Evolutionary conservation across 35 echinoderm and acorn worm genomes (phyloP).

Genomic region (Apostichopus japonicus): DNA sequence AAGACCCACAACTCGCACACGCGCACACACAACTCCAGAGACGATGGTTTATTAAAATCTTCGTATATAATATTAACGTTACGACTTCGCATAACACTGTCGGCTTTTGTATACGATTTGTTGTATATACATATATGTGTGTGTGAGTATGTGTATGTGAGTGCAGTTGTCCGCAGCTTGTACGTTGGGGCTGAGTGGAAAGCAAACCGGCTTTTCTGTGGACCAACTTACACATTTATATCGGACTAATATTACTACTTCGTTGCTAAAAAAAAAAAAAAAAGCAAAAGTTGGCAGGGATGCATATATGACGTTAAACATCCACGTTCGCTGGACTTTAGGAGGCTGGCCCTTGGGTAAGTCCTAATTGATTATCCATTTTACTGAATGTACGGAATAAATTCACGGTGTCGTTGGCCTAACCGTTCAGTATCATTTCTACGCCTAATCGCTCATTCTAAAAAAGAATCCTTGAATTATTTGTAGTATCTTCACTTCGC

Average conservation of each 20-base stretch:
- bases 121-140: neutral
- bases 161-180: neutral
- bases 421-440: neutral
- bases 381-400: neutral
- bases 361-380: neutral
- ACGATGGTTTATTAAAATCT: constrained; percentile 28
- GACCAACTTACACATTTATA: neutral
- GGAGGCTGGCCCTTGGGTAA: constrained; percentile 53
- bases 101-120: constrained; percentile 10
- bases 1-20: constrained; percentile 8
- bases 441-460: neutral
- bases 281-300: constrained; percentile 9
- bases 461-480: too few species aligned
- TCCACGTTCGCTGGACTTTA: neutral
- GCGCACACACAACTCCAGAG: constrained; percentile 6
- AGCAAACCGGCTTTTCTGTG: neutral
- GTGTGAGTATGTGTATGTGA: neutral
- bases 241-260: constrained; percentile 2
- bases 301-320: constrained; percentile 53
- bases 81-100: neutral
- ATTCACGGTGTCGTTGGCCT: constrained; percentile 14
- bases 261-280: neutral
- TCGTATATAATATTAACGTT: constrained; percentile 33
- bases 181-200: neutral
- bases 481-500: too few species aligned